Evolutionary conservation across 2,888 invertebrate species (phyloP), one percentile per base, ranked within the genome.

Genomic region (Pyrrhosoma nymphula): DNA sequence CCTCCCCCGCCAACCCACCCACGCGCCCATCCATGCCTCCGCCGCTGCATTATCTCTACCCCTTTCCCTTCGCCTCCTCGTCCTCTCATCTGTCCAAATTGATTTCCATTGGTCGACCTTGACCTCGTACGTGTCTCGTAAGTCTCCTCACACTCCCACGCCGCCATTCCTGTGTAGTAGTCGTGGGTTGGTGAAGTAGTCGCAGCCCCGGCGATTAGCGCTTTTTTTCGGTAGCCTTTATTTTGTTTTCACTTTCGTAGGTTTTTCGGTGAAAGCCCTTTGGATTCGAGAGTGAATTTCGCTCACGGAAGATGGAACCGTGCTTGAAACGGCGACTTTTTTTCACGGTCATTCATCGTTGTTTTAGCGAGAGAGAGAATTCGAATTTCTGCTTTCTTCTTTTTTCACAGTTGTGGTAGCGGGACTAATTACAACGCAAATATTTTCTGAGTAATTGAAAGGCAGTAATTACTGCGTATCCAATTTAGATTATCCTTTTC

Each of bases 61-160:
- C 12, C 60, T 20, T 14, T 60, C 60, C 93, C 69, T 0, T 47
- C 26, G 35, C 60, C 16, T 26, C 60, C 56, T 35, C 63, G 16
- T n/a, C 82, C n/a, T 47, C 63, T 93, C 69, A 35, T 69, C 93
- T 93, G 93, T 69, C 93, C 93, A 69, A 93, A 93, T 93, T 93
- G 93, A 93, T 93, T 93, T 47, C 93, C 93, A 93, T 93, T 75
- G 63, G 75, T 47, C 93, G 93, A 47, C 93, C 93, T 93, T 93
- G 93, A 93, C 93, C 93, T 60, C 93, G 93, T 93, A 93, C 69
- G 60, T 93, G 93, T 69, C 93, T 93, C 93, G 23, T 35, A 93
- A 93, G 93, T 93, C 69, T 93, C 47, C 47, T 35, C 39, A 20
- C 91, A 18, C 88, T 18, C 55, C 69, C 26, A 6, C 69, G n/a